Evolutionary conservation across 2,888 invertebrate species (phyloP).

Genomic region (Leptinotarsa rubiginosa): DNA sequence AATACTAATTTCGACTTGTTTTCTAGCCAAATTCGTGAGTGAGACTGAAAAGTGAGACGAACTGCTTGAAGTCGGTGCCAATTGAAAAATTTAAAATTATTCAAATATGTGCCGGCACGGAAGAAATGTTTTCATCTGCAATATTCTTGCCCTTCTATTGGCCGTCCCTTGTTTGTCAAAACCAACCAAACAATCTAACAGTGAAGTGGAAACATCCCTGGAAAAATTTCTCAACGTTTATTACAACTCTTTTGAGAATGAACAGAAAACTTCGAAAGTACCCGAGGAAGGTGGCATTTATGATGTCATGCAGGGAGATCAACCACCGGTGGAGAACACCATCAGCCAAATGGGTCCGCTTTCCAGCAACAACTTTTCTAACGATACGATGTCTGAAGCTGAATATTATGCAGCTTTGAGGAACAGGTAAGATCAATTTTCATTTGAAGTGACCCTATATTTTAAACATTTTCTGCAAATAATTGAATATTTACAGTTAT

Average conservation of each 20-base stretch:
- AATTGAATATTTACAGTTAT: too few relatives aligned
- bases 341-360: conserved; percentile 27
- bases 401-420: conserved; percentile 39
- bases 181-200: background rate
- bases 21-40: conserved; percentile 4
- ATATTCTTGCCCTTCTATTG: conserved; percentile 16
- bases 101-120: conserved; percentile 30
- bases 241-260: conserved; percentile 19
- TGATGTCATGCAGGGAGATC: conserved; percentile 52
- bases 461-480: too few relatives aligned
- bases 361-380: conserved; percentile 4
- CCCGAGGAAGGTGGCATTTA: conserved; percentile 43
- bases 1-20: conserved; percentile 16
- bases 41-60: background rate
- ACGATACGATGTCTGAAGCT: conserved; percentile 32
- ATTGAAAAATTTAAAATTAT: conserved; percentile 16
- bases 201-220: conserved; percentile 38
- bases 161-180: conserved; percentile 18
- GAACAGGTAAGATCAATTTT: conserved; percentile 37
- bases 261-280: background rate
- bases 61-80: background rate
- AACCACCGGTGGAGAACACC: conserved; percentile 41
- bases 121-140: conserved; percentile 36
- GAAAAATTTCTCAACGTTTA: conserved; percentile 37
- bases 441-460: background rate